These are phyloP conservation scores for Acanthurus leucopareius DNA, from an alignment of 2,797 vertebrate genomes.

Conservation along the genomic window DNA sequence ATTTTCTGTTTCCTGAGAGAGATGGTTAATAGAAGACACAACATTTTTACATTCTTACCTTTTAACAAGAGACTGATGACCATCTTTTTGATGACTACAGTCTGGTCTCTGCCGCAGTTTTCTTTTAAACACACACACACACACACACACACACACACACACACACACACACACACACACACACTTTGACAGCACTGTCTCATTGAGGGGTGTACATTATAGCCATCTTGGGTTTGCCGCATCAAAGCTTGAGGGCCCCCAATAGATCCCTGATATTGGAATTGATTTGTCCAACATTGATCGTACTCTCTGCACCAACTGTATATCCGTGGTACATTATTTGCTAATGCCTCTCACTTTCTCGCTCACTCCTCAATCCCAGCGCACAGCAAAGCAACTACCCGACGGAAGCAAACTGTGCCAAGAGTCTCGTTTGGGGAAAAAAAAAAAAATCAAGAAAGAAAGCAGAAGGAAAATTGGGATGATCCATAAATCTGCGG, in stretches of 20 bases:
- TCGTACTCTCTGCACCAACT: constrained; percentile 54
- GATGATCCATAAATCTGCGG: constrained; percentile 66
- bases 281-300: constrained; percentile 75
- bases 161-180: neutral
- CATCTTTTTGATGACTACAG: no score
- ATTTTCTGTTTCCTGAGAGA: no score
- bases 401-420: constrained; percentile 38
- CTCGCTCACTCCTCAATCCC: constrained; percentile 9
- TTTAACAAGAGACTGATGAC: no score
- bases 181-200: neutral
- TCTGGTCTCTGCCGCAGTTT: no score
- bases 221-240: constrained; percentile 26
- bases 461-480: constrained; percentile 44
- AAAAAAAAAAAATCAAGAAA: constrained; percentile 17
- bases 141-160: neutral
- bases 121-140: no score
- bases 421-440: constrained; percentile 36
- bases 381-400: constrained; percentile 21
- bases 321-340: constrained; percentile 49
- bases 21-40: no score
- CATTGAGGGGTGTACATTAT: constrained; percentile 33
- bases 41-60: no score
- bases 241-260: constrained; percentile 34
- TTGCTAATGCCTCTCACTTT: constrained; percentile 50
- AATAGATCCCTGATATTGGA: constrained; percentile 69